Percentiles rank a stretch among this genome's conserved stretches.
These are phyloP conservation scores for Platorchestia sp. DNA, from an alignment of 1,140 invertebrate species.

Conservation along the genomic window DNA sequence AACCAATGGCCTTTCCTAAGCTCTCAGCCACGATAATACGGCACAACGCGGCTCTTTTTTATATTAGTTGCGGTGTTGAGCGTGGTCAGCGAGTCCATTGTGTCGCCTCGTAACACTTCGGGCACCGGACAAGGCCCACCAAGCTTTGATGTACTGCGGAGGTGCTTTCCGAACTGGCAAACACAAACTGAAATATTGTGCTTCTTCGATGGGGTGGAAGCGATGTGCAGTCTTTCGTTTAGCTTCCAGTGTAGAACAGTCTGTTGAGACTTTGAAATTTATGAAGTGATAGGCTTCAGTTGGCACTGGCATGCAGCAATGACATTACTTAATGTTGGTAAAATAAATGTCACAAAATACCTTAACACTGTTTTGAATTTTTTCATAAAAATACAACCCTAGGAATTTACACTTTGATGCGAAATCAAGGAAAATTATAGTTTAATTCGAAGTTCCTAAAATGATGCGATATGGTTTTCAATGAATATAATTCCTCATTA, in stretches of 20 bases:
- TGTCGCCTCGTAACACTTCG: background rate
- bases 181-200: background rate
- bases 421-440: too few species aligned
- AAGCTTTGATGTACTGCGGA: background rate
- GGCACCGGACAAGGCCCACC: background rate
- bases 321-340: background rate
- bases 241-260: background rate
- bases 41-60: background rate
- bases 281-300: background rate
- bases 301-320: background rate
- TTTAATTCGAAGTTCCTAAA: too few species aligned
- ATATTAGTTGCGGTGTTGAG: background rate
- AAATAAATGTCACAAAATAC: background rate
- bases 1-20: conserved; percentile 34
- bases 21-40: background rate
- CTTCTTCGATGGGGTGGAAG: background rate
- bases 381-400: background rate
- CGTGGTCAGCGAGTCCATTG: background rate
- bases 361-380: background rate
- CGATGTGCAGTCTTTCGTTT: background rate
- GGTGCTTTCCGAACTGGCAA: background rate
- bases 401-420: too few species aligned
- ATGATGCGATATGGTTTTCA: too few species aligned
- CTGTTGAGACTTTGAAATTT: background rate
- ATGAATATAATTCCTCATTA: too few species aligned